Conservation (phyloP, 2,797 vertebrate species). For the Sebastes paucispinis region DNA sequence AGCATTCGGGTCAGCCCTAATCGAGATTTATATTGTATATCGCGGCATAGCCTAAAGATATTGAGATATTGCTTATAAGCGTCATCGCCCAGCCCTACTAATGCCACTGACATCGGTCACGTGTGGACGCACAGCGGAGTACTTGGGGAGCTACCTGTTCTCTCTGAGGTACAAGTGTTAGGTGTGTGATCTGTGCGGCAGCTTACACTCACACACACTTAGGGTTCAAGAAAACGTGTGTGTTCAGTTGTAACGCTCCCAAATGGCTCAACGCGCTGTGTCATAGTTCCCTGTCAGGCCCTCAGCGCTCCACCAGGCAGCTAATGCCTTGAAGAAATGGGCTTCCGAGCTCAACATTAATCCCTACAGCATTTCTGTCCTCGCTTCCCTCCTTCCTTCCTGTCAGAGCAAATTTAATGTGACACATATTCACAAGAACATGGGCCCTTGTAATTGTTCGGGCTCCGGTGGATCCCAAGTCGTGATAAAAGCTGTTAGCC, state of each 20-base stretch:
- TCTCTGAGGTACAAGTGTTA: slow-evolving; percentile 20
- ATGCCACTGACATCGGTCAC: neutral
- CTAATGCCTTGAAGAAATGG: slow-evolving; percentile 79
- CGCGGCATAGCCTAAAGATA: too few relatives aligned
- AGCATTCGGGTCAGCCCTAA: too few relatives aligned
- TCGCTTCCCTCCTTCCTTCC: slow-evolving; percentile 60
- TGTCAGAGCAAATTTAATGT: slow-evolving; percentile 78
- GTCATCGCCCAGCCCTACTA: neutral
- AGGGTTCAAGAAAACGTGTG: slow-evolving; percentile 30
- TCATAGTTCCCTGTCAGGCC: slow-evolving; percentile 75
- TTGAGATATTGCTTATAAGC: too few relatives aligned
- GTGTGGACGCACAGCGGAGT: neutral
- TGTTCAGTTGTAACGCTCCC: slow-evolving; percentile 60
- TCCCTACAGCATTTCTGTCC: slow-evolving; percentile 74
- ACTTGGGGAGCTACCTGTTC: neutral
- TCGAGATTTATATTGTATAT: too few relatives aligned
- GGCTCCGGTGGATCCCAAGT: slow-evolving; percentile 64
- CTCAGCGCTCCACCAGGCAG: slow-evolving; percentile 75
- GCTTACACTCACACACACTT: slow-evolving; percentile 26
- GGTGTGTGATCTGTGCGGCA: slow-evolving; percentile 21
- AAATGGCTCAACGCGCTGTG: slow-evolving; percentile 67
- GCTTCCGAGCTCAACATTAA: slow-evolving; percentile 74
- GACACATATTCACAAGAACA: slow-evolving; percentile 80
- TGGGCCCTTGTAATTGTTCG: slow-evolving; percentile 74
- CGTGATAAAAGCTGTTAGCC: slow-evolving; percentile 63